These are phyloP conservation scores for Pristis pectinata DNA, from an alignment of 2,797 vertebrate genomes.

Conservation along the genomic window DNA sequence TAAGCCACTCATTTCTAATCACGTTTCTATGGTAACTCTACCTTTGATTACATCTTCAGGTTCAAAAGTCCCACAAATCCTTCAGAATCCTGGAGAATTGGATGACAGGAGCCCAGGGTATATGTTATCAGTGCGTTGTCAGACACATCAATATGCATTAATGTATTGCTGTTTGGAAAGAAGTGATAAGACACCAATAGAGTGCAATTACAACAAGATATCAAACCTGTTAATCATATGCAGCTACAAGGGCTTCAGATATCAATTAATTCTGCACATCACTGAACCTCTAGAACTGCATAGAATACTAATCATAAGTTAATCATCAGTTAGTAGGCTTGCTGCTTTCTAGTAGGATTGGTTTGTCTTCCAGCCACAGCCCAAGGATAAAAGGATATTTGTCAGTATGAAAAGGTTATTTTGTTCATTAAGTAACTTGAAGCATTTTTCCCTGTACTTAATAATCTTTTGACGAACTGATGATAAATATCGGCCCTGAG, in stretches of 20 bases:
- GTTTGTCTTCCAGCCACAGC: not conserved
- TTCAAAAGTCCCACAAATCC: not conserved
- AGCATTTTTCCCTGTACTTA: not conserved
- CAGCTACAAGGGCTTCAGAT: not conserved
- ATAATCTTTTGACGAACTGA: not conserved
- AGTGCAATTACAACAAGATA: constrained; percentile 18
- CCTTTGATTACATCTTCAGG: constrained; percentile 4
- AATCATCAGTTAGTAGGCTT: not conserved
- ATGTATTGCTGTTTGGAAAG: not conserved
- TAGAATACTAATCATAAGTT: constrained; percentile 19
- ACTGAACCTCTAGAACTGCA: not conserved
- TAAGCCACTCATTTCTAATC: not conserved
- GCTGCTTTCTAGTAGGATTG: not conserved
- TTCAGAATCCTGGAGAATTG: not conserved
- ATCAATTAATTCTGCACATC: not conserved
- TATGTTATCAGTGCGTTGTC: constrained; percentile 31
- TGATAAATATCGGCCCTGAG: not conserved
- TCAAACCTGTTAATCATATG: constrained; percentile 18
- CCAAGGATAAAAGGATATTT: not conserved
- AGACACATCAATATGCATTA: constrained; percentile 33
- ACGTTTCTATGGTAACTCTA: constrained; percentile 26
- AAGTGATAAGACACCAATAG: constrained; percentile 24
- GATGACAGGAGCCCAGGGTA: constrained; percentile 7
- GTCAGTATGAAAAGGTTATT: not conserved
- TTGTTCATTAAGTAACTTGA: not conserved